Conservation (phyloP, 2,113 vertebrate species). For the Gadus macrocephalus region DNA sequence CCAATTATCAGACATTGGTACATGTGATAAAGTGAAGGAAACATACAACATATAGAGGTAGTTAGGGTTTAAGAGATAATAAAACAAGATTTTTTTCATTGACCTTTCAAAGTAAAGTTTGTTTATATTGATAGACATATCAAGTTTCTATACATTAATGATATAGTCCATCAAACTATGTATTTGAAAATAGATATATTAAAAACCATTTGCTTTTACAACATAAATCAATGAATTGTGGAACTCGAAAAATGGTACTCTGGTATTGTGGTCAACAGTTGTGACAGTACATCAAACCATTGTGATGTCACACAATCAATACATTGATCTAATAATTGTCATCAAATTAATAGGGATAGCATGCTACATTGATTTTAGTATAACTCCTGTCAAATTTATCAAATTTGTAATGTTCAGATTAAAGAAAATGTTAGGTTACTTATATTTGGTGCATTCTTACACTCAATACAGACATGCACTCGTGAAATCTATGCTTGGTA, state of each 20-base stretch:
- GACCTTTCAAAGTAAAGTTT: slow-evolving; percentile 8
- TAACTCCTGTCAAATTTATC: slow-evolving; percentile 12
- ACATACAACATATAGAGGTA: slow-evolving; percentile 50
- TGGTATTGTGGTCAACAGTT: neutral
- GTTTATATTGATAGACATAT: neutral
- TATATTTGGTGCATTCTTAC: slow-evolving; percentile 47
- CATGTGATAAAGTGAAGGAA: slow-evolving; percentile 44
- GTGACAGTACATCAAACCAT: neutral
- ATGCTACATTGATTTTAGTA: slow-evolving; percentile 30
- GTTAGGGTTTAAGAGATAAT: slow-evolving; percentile 50
- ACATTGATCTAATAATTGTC: slow-evolving; percentile 18
- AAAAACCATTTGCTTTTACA: neutral
- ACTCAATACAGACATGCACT: slow-evolving; percentile 36
- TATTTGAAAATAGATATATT: neutral
- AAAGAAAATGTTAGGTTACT: slow-evolving; percentile 23
- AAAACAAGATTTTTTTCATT: slow-evolving; percentile 30
- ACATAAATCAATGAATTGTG: neutral
- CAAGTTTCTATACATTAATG: neutral
- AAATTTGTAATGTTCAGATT: slow-evolving; percentile 23
- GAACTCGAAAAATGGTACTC: neutral
- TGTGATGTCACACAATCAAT: slow-evolving; percentile 9
- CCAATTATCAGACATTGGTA: slow-evolving; percentile 37
- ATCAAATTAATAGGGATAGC: slow-evolving; percentile 27
- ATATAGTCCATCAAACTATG: neutral
- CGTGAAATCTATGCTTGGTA: slow-evolving; percentile 35